These are phyloP conservation scores for Chrysolina americana DNA, from an alignment of 2,888 invertebrate genomes.

Conservation along the genomic window DNA sequence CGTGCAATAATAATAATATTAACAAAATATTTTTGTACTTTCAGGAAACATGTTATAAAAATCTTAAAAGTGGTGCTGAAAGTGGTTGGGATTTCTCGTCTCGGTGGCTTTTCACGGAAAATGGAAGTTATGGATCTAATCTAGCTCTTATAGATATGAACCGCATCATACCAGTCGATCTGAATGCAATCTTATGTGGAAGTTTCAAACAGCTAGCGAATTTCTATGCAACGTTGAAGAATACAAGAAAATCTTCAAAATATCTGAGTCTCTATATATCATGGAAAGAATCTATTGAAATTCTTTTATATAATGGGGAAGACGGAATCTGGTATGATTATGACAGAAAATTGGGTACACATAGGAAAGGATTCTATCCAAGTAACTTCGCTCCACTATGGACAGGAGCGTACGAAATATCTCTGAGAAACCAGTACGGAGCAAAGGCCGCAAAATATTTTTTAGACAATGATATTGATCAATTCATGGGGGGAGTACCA, in stretches of 20 bases:
- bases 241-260: conserved; percentile 69
- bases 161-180: conserved; percentile 85
- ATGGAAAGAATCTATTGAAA: conserved; percentile 76
- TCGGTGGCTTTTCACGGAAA: conserved; percentile 80
- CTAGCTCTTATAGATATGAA: conserved; percentile 77
- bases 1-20: not conserved
- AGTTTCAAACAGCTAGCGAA: conserved; percentile 77
- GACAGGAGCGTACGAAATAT: conserved; percentile 68
- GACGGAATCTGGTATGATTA: conserved; percentile 88
- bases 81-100: conserved; percentile 92
- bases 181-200: conserved; percentile 83
- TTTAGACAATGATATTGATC: conserved; percentile 55
- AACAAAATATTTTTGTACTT: conserved; percentile 24
- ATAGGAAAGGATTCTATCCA: conserved; percentile 79
- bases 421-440: conserved; percentile 65
- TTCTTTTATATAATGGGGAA: conserved; percentile 82
- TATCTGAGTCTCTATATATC: conserved; percentile 73
- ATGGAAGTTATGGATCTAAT: conserved; percentile 72
- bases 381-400: conserved; percentile 84
- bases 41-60: conserved; percentile 54
- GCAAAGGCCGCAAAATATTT: conserved; percentile 73
- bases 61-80: conserved; percentile 74
- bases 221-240: conserved; percentile 73
- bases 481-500: conserved; percentile 75
- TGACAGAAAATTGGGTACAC: conserved; percentile 73